phyloP scores from a whole-genome alignment of 2,113 vertebrate species.

The Ciconia boyciana region DNA sequence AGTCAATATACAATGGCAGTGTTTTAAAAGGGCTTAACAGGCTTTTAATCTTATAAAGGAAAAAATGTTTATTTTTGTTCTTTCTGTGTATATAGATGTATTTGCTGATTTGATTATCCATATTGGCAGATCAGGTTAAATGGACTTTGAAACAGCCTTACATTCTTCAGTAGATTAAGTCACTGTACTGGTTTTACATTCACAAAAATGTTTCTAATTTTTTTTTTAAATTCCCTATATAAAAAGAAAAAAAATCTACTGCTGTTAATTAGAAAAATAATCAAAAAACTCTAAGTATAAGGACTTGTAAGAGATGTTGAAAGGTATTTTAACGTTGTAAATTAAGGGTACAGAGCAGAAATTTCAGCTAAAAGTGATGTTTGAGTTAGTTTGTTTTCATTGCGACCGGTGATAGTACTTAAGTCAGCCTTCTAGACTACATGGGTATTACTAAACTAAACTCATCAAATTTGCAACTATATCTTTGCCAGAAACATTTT shows the following conservation, averaged over 20 bases:
- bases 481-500: constrained; percentile 63
- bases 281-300: neutral
- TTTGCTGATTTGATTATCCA: constrained; percentile 62
- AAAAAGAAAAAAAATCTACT: neutral
- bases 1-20: constrained; percentile 69
- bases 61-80: constrained; percentile 75
- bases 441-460: constrained; percentile 66
- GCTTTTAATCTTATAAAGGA: constrained; percentile 60
- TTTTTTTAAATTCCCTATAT: neutral
- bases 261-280: constrained; percentile 55
- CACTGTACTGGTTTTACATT: constrained; percentile 25
- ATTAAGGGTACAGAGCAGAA: constrained; percentile 27
- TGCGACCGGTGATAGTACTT: constrained; percentile 49
- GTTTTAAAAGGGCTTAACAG: constrained; percentile 54
- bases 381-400: constrained; percentile 72
- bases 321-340: constrained; percentile 58
- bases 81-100: constrained; percentile 59
- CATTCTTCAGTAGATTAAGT: constrained; percentile 26
- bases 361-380: constrained; percentile 62
- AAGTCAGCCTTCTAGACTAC: constrained; percentile 57
- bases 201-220: neutral
- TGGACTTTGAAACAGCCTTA: constrained; percentile 2
- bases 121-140: constrained; percentile 50
- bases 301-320: constrained; percentile 43
- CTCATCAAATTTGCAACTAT: constrained; percentile 60